phyloP scores from a whole-genome alignment of 2,113 vertebrate genomes.

The Aythya baeri region DNA sequence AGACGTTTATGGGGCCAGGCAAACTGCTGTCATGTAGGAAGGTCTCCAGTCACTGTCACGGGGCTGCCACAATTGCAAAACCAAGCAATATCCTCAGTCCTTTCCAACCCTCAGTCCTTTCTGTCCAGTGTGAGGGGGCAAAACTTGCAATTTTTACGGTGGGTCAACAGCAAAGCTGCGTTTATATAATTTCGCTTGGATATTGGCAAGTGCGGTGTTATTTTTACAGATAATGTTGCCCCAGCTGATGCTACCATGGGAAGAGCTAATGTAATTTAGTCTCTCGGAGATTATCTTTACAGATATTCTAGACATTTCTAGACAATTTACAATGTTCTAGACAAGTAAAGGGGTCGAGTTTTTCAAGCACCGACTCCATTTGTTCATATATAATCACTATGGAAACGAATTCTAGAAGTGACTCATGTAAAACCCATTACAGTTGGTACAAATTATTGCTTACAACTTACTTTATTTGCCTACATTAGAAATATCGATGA shows the following conservation, averaged over 20 bases:
- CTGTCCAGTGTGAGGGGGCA: not conserved
- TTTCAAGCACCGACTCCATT: constrained; percentile 5
- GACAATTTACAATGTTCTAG: not conserved
- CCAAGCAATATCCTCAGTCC: not conserved
- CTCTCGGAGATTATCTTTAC: not conserved
- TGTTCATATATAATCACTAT: constrained; percentile 46
- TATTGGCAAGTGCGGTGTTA: not conserved
- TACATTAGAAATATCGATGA: not conserved
- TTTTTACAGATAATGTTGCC: not conserved
- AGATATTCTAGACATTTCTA: constrained; percentile 23
- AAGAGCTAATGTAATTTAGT: not conserved
- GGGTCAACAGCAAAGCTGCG: not conserved
- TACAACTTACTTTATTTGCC: not conserved
- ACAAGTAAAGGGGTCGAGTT: not conserved
- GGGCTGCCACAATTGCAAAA: not conserved
- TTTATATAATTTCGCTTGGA: not conserved
- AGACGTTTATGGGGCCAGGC: not conserved
- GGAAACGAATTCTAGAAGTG: constrained; percentile 31
- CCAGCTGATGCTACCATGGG: not conserved
- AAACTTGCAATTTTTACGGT: not conserved
- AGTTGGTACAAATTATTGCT: not conserved
- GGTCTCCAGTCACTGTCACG: fast-evolving
- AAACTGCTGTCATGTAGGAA: not conserved
- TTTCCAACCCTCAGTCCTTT: not conserved
- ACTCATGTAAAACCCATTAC: not conserved